Conservation (phyloP, 2,888 invertebrate species). For the Cephus spinipes region DNA sequence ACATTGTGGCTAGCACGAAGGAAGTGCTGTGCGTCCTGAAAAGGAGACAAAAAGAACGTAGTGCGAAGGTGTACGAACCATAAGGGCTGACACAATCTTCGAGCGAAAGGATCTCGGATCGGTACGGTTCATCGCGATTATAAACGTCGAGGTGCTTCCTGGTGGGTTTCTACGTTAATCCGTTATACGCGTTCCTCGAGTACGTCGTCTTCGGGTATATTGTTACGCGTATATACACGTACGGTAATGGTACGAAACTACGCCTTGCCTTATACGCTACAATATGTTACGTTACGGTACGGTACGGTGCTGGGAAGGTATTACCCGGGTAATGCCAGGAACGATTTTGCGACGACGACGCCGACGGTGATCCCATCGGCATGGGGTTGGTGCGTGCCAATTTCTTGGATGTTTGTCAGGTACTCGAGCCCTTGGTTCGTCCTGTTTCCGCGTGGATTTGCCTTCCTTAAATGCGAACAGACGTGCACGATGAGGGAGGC, state of each 20-base stretch:
- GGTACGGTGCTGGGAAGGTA: conserved; percentile 22
- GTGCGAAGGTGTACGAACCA: conserved; percentile 38
- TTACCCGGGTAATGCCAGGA: conserved; percentile 37
- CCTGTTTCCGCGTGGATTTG: conserved; percentile 4
- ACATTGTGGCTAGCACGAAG: not conserved
- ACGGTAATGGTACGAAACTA: not conserved
- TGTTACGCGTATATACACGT: not conserved
- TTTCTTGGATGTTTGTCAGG: not conserved
- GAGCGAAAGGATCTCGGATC: not conserved
- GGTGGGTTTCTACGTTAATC: not conserved
- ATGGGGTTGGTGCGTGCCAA: not conserved
- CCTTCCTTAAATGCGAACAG: not conserved
- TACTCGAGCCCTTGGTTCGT: not conserved
- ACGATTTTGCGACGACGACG: not conserved
- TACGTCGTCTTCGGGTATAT: not conserved
- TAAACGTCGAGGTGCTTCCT: not conserved
- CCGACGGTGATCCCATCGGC: not conserved
- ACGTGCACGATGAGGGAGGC: not conserved
- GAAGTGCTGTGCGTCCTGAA: not conserved
- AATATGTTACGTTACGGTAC: not conserved
- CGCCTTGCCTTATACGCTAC: not conserved
- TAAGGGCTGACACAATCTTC: conserved; percentile 10
- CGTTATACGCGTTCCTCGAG: not conserved
- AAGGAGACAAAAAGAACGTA: conserved; percentile 11
- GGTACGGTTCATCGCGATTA: not conserved